These are phyloP conservation scores for Tribolium madens DNA, from an alignment of 1,140 invertebrate species.

Conservation along the genomic window DNA sequence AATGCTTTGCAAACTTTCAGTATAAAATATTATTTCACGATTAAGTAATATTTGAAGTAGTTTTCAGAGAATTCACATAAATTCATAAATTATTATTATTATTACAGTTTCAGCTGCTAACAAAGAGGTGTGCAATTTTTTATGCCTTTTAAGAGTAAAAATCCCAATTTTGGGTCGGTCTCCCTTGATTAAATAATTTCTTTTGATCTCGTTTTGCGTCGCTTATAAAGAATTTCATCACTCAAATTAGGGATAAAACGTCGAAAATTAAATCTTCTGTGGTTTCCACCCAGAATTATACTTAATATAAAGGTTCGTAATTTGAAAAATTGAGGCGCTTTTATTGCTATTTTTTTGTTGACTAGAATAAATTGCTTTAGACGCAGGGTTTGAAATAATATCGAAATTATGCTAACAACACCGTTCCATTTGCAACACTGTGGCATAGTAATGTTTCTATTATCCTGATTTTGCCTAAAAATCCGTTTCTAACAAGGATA, in stretches of 20 bases:
- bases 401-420: neutral
- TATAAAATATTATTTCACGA: too few relatives aligned
- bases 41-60: too few relatives aligned
- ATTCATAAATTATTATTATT: too few relatives aligned
- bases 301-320: too few relatives aligned
- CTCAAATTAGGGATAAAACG: neutral
- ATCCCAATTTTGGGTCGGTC: neutral
- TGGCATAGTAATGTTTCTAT: neutral
- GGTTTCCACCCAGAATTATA: neutral
- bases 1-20: too few relatives aligned
- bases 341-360: too few relatives aligned
- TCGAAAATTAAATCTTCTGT: neutral
- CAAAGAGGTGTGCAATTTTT: neutral
- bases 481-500: too few relatives aligned
- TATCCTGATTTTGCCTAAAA: neutral
- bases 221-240: neutral
- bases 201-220: neutral
- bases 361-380: too few relatives aligned
- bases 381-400: neutral
- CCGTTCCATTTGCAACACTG: neutral
- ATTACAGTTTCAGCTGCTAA: too few relatives aligned
- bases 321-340: too few relatives aligned
- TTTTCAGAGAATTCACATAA: too few relatives aligned
- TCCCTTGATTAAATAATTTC: neutral
- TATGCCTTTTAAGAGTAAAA: too few relatives aligned